Conservation (phyloP, 2,797 vertebrate species). For the Morus bassanus region DNA sequence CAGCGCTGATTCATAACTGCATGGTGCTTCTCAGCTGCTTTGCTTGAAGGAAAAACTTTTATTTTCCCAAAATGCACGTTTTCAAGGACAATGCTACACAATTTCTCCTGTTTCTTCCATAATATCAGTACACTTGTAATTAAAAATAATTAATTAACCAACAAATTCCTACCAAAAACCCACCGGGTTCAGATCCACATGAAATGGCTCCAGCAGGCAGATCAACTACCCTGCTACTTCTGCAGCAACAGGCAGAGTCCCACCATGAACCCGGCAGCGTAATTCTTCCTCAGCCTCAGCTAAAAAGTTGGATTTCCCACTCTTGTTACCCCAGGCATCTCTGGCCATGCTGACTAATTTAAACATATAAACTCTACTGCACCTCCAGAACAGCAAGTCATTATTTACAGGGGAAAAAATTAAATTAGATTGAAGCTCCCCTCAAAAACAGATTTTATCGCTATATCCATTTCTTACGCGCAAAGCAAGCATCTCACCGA, state of each 20-base stretch:
- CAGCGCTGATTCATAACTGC: neutral
- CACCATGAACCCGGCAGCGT: neutral
- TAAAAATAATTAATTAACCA: neutral
- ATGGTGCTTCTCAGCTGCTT: neutral
- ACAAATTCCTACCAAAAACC: neutral
- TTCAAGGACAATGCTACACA: neutral
- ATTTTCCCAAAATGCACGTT: neutral
- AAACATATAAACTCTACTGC: neutral
- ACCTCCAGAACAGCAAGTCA: neutral
- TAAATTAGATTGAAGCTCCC: neutral
- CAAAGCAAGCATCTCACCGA: neutral
- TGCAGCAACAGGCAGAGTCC: neutral
- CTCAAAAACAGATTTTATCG: neutral
- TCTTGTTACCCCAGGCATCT: constrained; percentile 3
- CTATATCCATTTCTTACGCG: neutral
- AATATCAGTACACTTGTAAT: neutral
- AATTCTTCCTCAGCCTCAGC: neutral
- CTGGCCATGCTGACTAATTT: neutral
- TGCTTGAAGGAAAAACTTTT: neutral
- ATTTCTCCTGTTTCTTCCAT: neutral
- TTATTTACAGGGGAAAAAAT: neutral
- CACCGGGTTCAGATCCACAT: neutral
- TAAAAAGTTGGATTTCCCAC: neutral
- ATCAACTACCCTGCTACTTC: neutral
- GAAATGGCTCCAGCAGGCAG: neutral